phyloP scores from a whole-genome alignment of 2,888 invertebrate genomes.

The Epirrhoe alternata region DNA sequence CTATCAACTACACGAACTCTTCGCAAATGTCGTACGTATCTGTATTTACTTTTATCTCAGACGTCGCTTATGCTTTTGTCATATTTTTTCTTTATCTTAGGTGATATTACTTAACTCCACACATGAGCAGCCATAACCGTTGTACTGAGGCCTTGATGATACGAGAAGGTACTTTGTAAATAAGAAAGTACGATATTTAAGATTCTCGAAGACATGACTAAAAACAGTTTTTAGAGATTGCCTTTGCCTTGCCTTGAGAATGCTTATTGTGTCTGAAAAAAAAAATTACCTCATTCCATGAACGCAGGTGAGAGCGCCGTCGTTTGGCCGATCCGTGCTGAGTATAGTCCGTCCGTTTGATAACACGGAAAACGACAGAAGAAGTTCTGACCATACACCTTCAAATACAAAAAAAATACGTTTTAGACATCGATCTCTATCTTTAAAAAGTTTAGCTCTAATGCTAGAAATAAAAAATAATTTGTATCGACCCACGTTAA shows the following conservation, averaged over 20 bases:
- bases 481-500: too few relatives aligned
- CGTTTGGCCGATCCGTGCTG: constrained; percentile 87
- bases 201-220: background rate
- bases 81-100: background rate
- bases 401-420: constrained; percentile 28
- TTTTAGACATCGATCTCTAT: background rate
- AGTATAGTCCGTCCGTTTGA: constrained; percentile 91
- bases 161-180: background rate
- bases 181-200: background rate
- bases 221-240: too few relatives aligned
- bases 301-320: constrained; percentile 89
- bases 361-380: constrained; percentile 91
- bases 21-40: constrained; percentile 2
- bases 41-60: constrained; percentile 3
- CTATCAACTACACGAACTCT: constrained; percentile 14
- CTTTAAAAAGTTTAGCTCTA: too few relatives aligned
- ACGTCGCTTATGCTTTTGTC: background rate
- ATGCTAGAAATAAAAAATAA: too few relatives aligned
- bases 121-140: background rate
- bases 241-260: too few relatives aligned
- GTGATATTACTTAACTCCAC: background rate
- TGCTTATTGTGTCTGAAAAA: too few relatives aligned
- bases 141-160: background rate
- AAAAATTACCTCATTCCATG: constrained; percentile 87
- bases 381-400: constrained; percentile 86